These are phyloP conservation scores for Zeuzera pyrina DNA, from an alignment of 2,888 invertebrate genomes.

Conservation along the genomic window DNA sequence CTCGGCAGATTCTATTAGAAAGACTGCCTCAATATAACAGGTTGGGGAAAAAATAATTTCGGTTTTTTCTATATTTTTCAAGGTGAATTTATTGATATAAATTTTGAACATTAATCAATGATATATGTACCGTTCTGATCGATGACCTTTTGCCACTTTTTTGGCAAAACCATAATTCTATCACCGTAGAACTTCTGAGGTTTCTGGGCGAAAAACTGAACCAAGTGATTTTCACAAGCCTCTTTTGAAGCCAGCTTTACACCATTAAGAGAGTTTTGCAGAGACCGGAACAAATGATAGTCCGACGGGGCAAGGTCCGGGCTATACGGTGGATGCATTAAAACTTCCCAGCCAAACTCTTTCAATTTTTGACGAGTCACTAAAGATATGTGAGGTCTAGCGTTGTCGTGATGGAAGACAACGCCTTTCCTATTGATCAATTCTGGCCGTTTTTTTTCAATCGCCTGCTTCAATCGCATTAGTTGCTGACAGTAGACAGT, in stretches of 20 bases:
- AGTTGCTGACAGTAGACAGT: constrained; percentile 55
- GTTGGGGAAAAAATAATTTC: too few species aligned
- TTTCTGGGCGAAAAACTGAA: constrained; percentile 8
- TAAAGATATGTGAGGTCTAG: constrained; percentile 12
- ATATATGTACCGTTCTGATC: constrained; percentile 17
- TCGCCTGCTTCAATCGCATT: constrained; percentile 31
- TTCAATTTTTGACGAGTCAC: constrained; percentile 6
- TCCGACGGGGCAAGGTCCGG: constrained; percentile 8
- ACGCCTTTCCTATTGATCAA: constrained; percentile 8
- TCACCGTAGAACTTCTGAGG: constrained; percentile 10
- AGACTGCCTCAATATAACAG: too few species aligned
- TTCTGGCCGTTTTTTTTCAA: constrained; percentile 7
- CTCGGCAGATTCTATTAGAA: too few species aligned
- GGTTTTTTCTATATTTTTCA: too few species aligned
- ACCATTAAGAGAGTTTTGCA: constrained; percentile 10
- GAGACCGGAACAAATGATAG: constrained; percentile 10
- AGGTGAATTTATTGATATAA: too few species aligned
- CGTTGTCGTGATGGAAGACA: constrained; percentile 16
- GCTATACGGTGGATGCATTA: constrained; percentile 4
- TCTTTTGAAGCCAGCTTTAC: constrained; percentile 6
- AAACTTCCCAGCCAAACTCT: constrained; percentile 3
- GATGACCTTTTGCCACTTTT: constrained; percentile 18
- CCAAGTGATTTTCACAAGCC: constrained; percentile 8
- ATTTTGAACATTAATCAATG: too few species aligned
- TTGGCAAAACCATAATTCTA: constrained; percentile 14